Evolutionary conservation across 64 coral and sea anemone species (phyloP), one percentile per base, ranked within the genome.

Genomic region (Porites australiensis): DNA sequence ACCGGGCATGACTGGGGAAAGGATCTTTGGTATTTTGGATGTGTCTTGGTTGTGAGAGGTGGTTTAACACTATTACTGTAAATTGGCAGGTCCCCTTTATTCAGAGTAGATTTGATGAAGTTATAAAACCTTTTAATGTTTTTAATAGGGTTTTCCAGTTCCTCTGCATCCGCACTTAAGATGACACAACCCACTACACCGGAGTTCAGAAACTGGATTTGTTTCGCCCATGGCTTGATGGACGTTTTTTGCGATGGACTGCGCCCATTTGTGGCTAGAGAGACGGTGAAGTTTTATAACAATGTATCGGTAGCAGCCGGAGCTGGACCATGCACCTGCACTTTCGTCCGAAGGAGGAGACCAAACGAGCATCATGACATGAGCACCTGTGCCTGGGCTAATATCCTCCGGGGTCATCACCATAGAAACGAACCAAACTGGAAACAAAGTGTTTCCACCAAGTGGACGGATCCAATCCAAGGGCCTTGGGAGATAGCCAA

Each of bases 401-500:
- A 60, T 2, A 47, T 21, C 13, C 58, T 88, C 18, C 45, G 52
- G 46, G 18, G 7, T 13, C 68, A 73, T 88, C 86, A 88, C 23
- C 15, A 43, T 52, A 21, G 37, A 8, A 58, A 23, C 50, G 51
- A 27, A 18, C 86, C 86, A 14, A 73, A 73, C 20, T 86, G 82
- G 82, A 43, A 69, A 4, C 82, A 69, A 49, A 86, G 80, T 49
- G 80, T 64, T 47, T n/a, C 80, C 2, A 5, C 80, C 59, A 83
- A 83, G 47, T 83, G 80, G 80, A 83, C 80, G 13, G 80, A 83
- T 46, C 80, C 53, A 83, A 15, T 63, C 19, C n/a, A 9, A 4
- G 54, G 54, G 3, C 44, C 54, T 4, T 57, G 54, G 54, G 54
- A 57, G 54, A 57, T 57, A 57, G 54, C 54, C 12, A 57, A 57